These are phyloP conservation scores for Leptopilina myrica DNA, from an alignment of 2,888 invertebrate species.

Conservation along the genomic window DNA sequence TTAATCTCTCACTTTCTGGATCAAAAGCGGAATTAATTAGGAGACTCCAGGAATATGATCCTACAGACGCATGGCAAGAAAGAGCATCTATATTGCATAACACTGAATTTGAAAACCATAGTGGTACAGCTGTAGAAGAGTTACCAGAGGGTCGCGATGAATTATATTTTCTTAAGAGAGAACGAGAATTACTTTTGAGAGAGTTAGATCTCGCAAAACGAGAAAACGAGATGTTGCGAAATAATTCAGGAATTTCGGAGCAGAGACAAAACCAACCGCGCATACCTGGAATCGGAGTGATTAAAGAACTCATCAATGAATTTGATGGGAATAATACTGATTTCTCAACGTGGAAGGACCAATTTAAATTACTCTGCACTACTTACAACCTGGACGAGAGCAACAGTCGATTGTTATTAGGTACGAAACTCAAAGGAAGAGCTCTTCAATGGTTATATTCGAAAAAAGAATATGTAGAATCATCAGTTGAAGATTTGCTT, in stretches of 20 bases:
- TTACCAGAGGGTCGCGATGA: too few species aligned
- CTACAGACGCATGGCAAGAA: too few species aligned
- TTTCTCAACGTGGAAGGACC: constrained; percentile 45
- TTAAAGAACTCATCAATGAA: constrained; percentile 46
- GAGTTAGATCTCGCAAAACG: neutral
- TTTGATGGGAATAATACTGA: constrained; percentile 35
- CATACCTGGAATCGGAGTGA: neutral
- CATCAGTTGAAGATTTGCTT: constrained; percentile 30
- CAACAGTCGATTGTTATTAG: constrained; percentile 43
- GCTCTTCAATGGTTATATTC: constrained; percentile 49
- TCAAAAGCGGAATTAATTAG: too few species aligned
- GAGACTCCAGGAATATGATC: too few species aligned
- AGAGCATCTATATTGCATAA: too few species aligned
- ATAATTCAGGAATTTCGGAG: neutral
- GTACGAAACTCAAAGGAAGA: constrained; percentile 38
- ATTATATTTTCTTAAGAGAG: too few species aligned
- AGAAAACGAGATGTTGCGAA: neutral
- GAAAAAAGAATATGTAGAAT: constrained; percentile 41
- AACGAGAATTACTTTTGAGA: too few species aligned
- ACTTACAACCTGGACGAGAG: constrained; percentile 36
- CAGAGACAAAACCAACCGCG: neutral
- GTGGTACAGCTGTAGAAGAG: too few species aligned
- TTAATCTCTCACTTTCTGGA: too few species aligned
- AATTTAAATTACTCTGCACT: constrained; percentile 41
- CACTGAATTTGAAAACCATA: too few species aligned